A percentile compares a stretch with the other conserved stretches of the same genome.
These are phyloP conservation scores for Heteractis magnifica DNA, from an alignment of 92 coral and sea anemone genomes.

Conservation along the genomic window DNA sequence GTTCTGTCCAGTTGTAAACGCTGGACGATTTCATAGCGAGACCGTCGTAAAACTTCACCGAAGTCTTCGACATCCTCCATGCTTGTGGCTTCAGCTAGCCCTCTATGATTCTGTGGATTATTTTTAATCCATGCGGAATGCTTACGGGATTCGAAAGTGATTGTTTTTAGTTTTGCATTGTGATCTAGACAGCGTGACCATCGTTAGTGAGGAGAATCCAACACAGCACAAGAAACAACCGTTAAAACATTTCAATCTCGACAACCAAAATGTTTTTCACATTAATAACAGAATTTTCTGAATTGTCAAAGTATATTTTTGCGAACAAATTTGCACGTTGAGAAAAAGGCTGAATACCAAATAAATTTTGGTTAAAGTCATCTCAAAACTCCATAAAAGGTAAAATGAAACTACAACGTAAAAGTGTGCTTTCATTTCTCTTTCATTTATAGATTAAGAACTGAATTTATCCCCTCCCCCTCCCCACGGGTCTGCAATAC, in stretches of 20 bases:
- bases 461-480: not conserved
- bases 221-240: not conserved
- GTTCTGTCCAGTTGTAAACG: conserved; percentile 61
- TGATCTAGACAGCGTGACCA: not conserved
- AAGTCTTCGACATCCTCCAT: conserved; percentile 46
- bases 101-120: not conserved
- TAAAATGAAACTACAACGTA: not conserved
- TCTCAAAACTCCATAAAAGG: not conserved
- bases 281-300: not conserved
- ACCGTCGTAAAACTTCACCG: conserved; percentile 39
- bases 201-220: not conserved
- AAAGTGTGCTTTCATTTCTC: not conserved
- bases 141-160: conserved; percentile 9
- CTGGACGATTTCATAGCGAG: conserved; percentile 68
- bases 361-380: too few species aligned
- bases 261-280: too few species aligned
- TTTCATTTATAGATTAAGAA: not conserved
- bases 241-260: not conserved
- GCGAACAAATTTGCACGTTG: too few species aligned
- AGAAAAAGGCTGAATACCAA: too few species aligned
- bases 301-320: too few species aligned
- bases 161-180: not conserved
- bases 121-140: not conserved
- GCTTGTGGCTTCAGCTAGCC: not conserved
- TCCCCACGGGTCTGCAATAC: too few species aligned